Evolutionary conservation across 2,888 invertebrate species (phyloP), one percentile per base, ranked within the genome.

Genomic region (Bugulina stolonifera): DNA sequence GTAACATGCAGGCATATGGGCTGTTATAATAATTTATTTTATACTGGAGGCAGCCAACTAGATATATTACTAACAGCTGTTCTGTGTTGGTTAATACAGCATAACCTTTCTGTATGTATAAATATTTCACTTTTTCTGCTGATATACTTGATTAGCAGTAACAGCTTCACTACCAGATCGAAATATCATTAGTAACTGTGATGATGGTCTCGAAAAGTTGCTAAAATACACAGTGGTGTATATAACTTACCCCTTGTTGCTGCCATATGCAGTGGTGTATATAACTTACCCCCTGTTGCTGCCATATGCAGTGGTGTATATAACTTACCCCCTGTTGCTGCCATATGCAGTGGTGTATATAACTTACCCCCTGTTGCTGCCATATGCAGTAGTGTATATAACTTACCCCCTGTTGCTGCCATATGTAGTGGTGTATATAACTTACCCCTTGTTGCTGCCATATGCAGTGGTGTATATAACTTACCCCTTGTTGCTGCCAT

Each of bases 331-430:
- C 34, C 32, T 14, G 27, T 32, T 14, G 64, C 64, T 64, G 64
- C 64, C 32, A 64, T 64, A 32, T 64, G 64, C 64, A 64, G 34
- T 22, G 64, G 64, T 27, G 64, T 64, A 34, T 64, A 64, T n/a
- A n/a, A n/a, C 18, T 27, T 32, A 64, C 18, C 34, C 32, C 32
- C 43, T 43, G 43, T 10, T 43, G 43, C 43, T 43, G 43, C 43
- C 18, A 43, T 43, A 43, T 43, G 43, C 43, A 43, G 43, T 43
- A 43, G 43, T 43, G 43, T 43, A 43, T 43, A 43, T n/a, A n/a
- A n/a, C 43, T 43, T 18, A 43, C 43, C 43, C 43, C 43, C 43
- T 43, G 5, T 10, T 43, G 43, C 43, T 10, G 43, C 43, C 18
- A 43, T 43, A 43, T 43, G 43, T 18, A 43, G 43, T 43, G 43